Evolutionary conservation across 2,888 invertebrate genomes (phyloP).

Genomic region (Steromphala cineraria): DNA sequence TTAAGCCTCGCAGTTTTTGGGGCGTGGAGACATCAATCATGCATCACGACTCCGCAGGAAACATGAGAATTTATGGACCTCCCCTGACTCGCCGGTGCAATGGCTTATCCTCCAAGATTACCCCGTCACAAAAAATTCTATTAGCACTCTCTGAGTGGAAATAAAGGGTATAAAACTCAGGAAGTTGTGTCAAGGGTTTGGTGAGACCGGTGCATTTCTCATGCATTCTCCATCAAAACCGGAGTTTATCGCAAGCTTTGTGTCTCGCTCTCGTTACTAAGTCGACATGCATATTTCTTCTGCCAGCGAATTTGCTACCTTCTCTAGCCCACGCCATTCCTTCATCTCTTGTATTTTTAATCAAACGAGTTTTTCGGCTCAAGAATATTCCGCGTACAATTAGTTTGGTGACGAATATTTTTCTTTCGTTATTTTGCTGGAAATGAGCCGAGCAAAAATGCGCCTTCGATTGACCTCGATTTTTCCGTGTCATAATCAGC

Average conservation of each 20-base stretch:
- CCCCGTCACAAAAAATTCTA: neutral
- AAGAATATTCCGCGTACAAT: neutral
- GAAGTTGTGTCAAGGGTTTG: neutral
- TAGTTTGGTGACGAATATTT: conserved; percentile 2
- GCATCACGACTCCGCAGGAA: neutral
- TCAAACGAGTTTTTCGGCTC: neutral
- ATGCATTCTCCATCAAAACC: neutral
- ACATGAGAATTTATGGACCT: neutral
- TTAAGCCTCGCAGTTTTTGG: neutral
- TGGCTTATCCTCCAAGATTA: neutral
- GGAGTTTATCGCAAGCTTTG: neutral
- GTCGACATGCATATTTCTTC: neutral
- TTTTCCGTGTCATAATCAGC: neutral
- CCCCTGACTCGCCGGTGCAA: neutral
- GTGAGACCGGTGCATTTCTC: neutral
- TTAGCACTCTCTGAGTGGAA: neutral
- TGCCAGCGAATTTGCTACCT: neutral
- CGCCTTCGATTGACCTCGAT: neutral
- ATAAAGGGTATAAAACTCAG: neutral
- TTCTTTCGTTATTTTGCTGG: neutral
- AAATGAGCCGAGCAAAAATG: neutral
- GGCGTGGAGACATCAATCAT: neutral
- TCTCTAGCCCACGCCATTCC: neutral
- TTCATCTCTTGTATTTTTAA: neutral
- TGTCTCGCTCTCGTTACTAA: neutral